Conservation (phyloP, 2,113 vertebrate species). For the Plecotus auritus region DNA sequence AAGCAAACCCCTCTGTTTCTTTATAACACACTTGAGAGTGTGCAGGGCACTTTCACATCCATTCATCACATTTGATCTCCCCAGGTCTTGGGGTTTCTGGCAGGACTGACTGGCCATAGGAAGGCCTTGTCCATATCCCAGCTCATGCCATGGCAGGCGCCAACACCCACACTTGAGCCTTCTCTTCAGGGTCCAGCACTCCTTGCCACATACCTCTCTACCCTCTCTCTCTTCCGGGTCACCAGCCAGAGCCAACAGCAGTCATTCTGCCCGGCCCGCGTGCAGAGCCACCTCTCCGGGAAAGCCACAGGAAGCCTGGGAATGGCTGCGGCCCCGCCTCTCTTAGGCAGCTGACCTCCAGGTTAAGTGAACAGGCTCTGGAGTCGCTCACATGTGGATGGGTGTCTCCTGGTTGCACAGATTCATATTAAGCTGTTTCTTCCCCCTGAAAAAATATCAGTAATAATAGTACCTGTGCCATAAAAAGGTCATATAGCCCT, state of each 20-base stretch:
- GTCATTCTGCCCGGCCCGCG: background rate
- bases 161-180: background rate
- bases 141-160: background rate
- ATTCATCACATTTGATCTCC: rapidly evolving
- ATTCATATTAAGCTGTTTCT: background rate
- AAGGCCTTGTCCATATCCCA: background rate
- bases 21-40: background rate
- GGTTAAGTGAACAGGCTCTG: background rate
- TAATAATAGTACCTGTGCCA: background rate
- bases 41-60: rapidly evolving
- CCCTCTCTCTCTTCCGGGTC: background rate
- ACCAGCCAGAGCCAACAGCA: background rate
- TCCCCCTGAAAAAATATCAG: background rate
- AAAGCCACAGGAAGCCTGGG: background rate
- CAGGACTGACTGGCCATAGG: background rate
- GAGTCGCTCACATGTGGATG: background rate
- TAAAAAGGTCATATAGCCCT: too few species aligned
- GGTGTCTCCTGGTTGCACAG: background rate
- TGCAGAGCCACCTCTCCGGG: background rate
- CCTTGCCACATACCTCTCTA: background rate
- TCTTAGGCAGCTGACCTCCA: background rate
- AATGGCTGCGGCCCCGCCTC: background rate
- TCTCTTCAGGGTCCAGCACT: background rate
- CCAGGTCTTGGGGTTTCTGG: background rate
- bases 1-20: background rate